These are phyloP conservation scores for Cryptomyrus ogoouensis DNA, from an alignment of 2,113 vertebrate genomes.

Conservation along the genomic window DNA sequence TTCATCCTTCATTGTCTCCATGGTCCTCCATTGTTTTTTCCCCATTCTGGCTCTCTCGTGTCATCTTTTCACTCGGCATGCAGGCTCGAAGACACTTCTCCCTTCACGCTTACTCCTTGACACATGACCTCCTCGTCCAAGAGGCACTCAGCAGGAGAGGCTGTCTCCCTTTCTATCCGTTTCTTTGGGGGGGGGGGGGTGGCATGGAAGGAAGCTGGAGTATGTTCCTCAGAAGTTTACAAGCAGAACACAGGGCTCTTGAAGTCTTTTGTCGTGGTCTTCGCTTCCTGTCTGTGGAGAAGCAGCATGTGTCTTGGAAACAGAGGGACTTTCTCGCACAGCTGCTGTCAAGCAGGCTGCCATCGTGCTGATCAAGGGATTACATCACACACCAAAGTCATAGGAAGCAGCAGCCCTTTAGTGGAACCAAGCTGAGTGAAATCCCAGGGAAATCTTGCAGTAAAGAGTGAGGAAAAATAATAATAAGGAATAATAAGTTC, in stretches of 20 bases:
- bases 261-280: slow-evolving; percentile 8
- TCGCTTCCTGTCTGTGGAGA: neutral
- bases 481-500: neutral
- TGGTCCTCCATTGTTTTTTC: neutral
- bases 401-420: neutral
- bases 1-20: neutral
- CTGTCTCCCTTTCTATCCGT: neutral
- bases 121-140: neutral
- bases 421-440: neutral
- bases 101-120: neutral
- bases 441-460: neutral
- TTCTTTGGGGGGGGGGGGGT: neutral
- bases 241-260: neutral
- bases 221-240: neutral
- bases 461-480: neutral
- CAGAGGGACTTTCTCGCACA: neutral
- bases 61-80: neutral
- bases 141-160: neutral
- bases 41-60: neutral
- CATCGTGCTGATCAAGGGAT: neutral
- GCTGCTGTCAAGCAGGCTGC: neutral
- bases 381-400: neutral
- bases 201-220: neutral
- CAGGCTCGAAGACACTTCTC: neutral
- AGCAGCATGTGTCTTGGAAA: slow-evolving; percentile 2